Evolutionary conservation across 2,888 invertebrate species (phyloP).

Genomic region (Agrochola macilenta): DNA sequence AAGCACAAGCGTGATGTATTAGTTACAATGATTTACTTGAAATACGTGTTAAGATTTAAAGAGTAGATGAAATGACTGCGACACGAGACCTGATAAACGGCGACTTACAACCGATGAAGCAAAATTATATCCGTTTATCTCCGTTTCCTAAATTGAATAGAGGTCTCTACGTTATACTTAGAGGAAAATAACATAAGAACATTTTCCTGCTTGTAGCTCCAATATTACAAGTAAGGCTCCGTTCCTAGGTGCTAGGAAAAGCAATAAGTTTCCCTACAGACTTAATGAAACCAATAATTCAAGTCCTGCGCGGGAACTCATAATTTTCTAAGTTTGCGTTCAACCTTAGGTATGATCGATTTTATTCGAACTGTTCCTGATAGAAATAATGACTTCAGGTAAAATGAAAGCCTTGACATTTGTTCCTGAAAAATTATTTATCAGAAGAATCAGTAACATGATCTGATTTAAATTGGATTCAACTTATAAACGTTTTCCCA

Average conservation of each 20-base stretch:
- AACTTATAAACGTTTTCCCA: background rate
- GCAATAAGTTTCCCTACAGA: constrained; percentile 29
- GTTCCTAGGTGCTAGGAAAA: constrained; percentile 2
- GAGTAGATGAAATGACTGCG: too few relatives aligned
- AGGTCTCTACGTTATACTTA: background rate
- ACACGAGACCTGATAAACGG: background rate
- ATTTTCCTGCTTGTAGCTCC: background rate
- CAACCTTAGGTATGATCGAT: constrained; percentile 17
- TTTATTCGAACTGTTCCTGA: background rate
- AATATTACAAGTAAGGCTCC: constrained; percentile 1
- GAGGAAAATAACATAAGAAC: background rate
- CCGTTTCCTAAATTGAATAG: background rate
- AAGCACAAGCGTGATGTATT: constrained; percentile 8
- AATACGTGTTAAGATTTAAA: constrained; percentile 14
- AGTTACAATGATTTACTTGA: background rate
- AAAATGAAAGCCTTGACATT: background rate
- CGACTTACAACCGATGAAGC: background rate
- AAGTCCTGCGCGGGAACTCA: constrained; percentile 39
- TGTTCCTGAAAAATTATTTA: background rate
- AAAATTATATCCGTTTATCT: background rate
- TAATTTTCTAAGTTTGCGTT: constrained; percentile 39
- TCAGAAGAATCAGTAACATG: background rate
- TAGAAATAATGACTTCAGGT: background rate
- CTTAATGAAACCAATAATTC: constrained; percentile 55
- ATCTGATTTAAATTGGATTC: background rate